Evolutionary conservation across 2,113 vertebrate genomes (phyloP).

Genomic region (Panthera uncia): DNA sequence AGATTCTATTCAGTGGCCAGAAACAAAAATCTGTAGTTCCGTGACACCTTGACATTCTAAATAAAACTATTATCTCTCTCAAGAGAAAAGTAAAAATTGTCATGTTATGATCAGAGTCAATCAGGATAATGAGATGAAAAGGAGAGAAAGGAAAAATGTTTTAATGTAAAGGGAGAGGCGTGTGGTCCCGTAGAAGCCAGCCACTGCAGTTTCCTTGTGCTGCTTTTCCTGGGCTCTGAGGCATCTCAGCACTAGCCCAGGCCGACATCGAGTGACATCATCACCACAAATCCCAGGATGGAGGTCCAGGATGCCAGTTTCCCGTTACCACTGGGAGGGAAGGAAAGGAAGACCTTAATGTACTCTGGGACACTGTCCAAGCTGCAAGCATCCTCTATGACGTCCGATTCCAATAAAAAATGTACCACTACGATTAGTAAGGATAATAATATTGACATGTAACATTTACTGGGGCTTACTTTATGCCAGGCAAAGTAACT

Average conservation of each 20-base stretch:
- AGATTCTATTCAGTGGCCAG: not conserved
- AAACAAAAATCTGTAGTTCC: conserved; percentile 41
- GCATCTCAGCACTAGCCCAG: conserved; percentile 85
- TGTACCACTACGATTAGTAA: fast-evolving
- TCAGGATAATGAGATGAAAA: conserved; percentile 25
- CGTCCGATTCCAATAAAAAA: not conserved
- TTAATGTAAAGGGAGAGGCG: not conserved
- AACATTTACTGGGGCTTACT: too few relatives aligned
- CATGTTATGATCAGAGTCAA: not conserved
- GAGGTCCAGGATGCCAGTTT: conserved; percentile 96
- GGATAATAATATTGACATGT: fast-evolving
- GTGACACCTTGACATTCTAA: conserved; percentile 61
- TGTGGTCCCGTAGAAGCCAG: conserved; percentile 26
- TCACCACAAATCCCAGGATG: conserved; percentile 96
- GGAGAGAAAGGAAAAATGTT: not conserved
- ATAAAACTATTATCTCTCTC: conserved; percentile 47
- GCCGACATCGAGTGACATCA: conserved; percentile 98
- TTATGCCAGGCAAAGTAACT: fast-evolving
- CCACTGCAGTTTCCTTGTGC: not conserved
- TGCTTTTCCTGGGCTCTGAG: not conserved
- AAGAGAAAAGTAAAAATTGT: conserved; percentile 3
- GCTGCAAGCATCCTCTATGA: too few relatives aligned
- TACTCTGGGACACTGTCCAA: not conserved
- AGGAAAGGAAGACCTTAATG: not conserved
- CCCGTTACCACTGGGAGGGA: conserved; percentile 91